Evolutionary conservation across 2,797 vertebrate genomes (phyloP).

Genomic region (Chrosomus eos): DNA sequence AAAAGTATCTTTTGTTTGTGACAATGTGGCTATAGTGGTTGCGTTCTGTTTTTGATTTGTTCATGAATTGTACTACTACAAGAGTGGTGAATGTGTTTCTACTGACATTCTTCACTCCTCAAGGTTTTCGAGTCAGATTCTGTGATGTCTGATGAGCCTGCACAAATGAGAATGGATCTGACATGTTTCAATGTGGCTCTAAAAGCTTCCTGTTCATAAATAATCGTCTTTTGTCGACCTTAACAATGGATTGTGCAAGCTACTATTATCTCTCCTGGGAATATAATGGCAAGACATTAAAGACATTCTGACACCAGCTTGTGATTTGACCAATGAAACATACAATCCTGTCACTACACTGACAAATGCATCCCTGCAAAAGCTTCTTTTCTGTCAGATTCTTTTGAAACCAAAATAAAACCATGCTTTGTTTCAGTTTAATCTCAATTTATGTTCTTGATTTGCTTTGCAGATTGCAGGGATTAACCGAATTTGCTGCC

Average conservation of each 20-base stretch:
- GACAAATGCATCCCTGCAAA: not conserved
- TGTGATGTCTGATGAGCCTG: slow-evolving; percentile 16
- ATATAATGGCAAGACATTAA: slow-evolving; percentile 43
- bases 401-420: slow-evolving; percentile 12
- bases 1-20: not conserved
- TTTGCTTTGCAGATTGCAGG: slow-evolving; percentile 35
- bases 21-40: too few relatives aligned
- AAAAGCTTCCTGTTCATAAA: slow-evolving; percentile 42
- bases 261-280: slow-evolving; percentile 30
- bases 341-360: not conserved
- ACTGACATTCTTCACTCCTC: not conserved
- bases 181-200: slow-evolving; percentile 35
- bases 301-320: slow-evolving; percentile 7
- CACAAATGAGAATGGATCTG: slow-evolving; percentile 28
- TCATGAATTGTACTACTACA: too few relatives aligned
- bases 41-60: not conserved
- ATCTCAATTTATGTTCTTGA: slow-evolving; percentile 34
- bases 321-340: slow-evolving; percentile 35
- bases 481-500: slow-evolving; percentile 38
- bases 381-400: slow-evolving; percentile 1
- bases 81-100: not conserved
- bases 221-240: slow-evolving; percentile 48
- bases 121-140: slow-evolving; percentile 48
- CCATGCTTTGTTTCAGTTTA: slow-evolving; percentile 33
- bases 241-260: slow-evolving; percentile 40